Conservation (phyloP, 2,113 vertebrate species). For the Oriolus oriolus region DNA sequence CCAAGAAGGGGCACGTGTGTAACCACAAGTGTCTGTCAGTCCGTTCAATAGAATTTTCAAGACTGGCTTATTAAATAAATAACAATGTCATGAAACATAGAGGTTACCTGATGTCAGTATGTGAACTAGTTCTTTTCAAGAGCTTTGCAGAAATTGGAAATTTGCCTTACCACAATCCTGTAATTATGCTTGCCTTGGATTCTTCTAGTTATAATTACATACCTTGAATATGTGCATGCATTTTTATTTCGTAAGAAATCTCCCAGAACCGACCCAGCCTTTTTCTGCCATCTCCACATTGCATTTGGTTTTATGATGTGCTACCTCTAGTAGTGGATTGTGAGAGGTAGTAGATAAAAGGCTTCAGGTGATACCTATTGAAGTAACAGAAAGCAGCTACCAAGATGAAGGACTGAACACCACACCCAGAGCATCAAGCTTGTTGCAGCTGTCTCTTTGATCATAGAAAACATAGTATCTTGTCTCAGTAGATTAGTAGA, state of each 20-base stretch:
- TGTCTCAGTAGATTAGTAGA: background rate
- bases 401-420: background rate
- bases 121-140: background rate
- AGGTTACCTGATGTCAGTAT: background rate
- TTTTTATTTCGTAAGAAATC: background rate
- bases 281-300: background rate
- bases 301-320: background rate
- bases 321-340: background rate
- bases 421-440: background rate
- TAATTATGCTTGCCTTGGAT: background rate
- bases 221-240: background rate
- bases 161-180: background rate
- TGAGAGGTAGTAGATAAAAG: background rate
- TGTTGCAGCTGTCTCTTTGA: conserved; percentile 13
- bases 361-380: background rate
- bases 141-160: background rate
- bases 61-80: background rate
- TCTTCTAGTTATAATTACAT: conserved; percentile 1
- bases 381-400: background rate
- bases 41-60: background rate
- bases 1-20: background rate
- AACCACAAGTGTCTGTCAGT: background rate
- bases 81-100: background rate
- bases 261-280: background rate
- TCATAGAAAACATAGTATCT: background rate